Conservation (phyloP, 1,140 invertebrate species). For the Drosophila albomicans region DNA sequence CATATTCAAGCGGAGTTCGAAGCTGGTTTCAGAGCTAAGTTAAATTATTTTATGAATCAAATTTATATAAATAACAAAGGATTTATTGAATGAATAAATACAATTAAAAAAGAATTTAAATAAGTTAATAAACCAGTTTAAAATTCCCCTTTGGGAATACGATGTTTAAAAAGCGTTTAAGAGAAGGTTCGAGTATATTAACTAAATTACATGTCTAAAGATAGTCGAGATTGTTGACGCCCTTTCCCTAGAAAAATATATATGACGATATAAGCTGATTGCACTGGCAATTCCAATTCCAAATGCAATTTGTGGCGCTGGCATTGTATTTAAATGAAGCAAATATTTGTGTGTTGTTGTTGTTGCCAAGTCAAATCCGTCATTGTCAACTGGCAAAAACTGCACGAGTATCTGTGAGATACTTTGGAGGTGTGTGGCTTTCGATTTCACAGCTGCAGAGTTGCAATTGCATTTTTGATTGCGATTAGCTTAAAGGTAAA, state of each 20-base stretch:
- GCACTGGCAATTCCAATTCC: constrained; percentile 61
- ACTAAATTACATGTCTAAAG: constrained; percentile 34
- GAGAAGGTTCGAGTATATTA: not conserved
- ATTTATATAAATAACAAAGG: too few species aligned
- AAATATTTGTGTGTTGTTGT: not conserved
- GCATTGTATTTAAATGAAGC: constrained; percentile 70
- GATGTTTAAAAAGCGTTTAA: too few species aligned
- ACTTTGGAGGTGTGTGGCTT: constrained; percentile 27
- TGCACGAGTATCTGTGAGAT: constrained; percentile 17
- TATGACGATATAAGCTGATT: constrained; percentile 16
- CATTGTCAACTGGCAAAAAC: constrained; percentile 20
- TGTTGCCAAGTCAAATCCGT: constrained; percentile 26
- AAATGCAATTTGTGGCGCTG: constrained; percentile 29
- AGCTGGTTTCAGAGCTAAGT: too few species aligned
- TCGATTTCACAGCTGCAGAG: constrained; percentile 48
- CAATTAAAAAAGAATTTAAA: too few species aligned
- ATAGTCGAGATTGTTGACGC: constrained; percentile 31
- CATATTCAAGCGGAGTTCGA: too few species aligned
- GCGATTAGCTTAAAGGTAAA: constrained; percentile 1
- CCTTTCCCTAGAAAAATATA: constrained; percentile 11
- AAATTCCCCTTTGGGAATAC: too few species aligned
- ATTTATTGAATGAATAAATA: too few species aligned
- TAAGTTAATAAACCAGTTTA: not conserved
- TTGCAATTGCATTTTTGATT: constrained; percentile 12
- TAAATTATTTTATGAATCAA: too few species aligned